A percentile compares a stretch with the other conserved stretches of the same genome.
These are phyloP conservation scores for Aricia artaxerxes DNA, from an alignment of 2,888 invertebrate genomes.

Conservation along the genomic window DNA sequence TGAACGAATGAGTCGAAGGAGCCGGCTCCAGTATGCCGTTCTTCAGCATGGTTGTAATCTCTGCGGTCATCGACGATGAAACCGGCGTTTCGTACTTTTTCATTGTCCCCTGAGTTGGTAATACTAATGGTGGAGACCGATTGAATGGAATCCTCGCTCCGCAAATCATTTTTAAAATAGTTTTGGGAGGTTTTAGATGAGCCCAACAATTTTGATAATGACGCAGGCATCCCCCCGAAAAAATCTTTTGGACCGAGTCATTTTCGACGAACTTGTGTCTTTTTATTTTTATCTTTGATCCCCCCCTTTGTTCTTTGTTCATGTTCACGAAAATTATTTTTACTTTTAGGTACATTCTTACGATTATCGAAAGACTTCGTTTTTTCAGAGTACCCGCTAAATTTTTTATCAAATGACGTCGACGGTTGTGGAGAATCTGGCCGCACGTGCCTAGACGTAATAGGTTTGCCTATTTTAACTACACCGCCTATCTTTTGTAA, in stretches of 20 bases:
- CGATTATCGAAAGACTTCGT: background rate
- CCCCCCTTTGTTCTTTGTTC: background rate
- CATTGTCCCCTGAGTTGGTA: conserved; percentile 29
- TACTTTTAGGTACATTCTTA: background rate
- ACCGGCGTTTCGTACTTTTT: conserved; percentile 31
- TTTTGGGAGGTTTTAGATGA: conserved; percentile 28
- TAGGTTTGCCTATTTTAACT: conserved; percentile 27
- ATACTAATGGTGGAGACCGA: conserved; percentile 30
- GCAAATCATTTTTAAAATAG: conserved; percentile 28
- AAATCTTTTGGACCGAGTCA: conserved; percentile 29
- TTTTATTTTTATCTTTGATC: background rate
- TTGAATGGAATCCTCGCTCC: conserved; percentile 34
- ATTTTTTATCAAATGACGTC: background rate
- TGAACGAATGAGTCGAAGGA: conserved; percentile 32
- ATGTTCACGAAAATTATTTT: background rate
- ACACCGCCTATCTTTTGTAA: conserved; percentile 31
- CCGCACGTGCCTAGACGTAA: background rate
- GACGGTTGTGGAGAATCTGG: conserved; percentile 11
- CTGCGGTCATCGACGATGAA: conserved; percentile 29
- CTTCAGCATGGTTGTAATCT: conserved; percentile 32
- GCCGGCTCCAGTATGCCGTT: conserved; percentile 32
- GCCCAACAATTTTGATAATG: conserved; percentile 30
- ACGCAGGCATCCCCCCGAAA: conserved; percentile 34
- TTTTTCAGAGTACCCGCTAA: background rate
- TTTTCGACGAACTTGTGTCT: conserved; percentile 15